A percentile compares a stretch with the other conserved stretches of the same genome.
Evolutionary conservation across 2,113 vertebrate genomes (phyloP).

Genomic region (Chaetodon trifascialis): DNA sequence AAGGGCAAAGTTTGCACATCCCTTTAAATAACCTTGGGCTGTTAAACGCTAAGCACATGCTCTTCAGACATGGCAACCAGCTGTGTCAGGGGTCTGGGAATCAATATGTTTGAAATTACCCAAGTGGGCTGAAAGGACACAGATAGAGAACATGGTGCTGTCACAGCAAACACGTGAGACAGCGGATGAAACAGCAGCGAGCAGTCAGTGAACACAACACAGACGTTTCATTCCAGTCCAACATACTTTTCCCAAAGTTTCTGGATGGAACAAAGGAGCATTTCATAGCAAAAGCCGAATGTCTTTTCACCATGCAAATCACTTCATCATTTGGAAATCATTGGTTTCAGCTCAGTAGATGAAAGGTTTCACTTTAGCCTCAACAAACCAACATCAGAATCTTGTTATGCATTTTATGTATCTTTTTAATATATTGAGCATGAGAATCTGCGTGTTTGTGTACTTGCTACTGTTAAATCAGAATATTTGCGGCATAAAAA

Average conservation of each 20-base stretch:
- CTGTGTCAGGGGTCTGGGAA: conserved; percentile 67
- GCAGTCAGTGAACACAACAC: not conserved
- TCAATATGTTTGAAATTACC: conserved; percentile 76
- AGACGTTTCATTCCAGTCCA: not conserved
- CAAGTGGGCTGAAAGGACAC: conserved; percentile 57
- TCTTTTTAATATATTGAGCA: not conserved
- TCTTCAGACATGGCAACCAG: conserved; percentile 67
- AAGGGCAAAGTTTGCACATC: conserved; percentile 82
- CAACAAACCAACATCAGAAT: not conserved
- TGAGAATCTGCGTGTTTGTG: not conserved
- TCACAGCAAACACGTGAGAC: conserved; percentile 50
- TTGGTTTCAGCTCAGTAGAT: not conserved
- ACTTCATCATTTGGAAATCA: not conserved
- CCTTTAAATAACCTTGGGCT: conserved; percentile 83
- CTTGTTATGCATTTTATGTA: not conserved
- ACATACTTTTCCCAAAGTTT: conserved; percentile 6
- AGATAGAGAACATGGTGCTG: conserved; percentile 49
- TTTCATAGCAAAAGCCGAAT: not conserved
- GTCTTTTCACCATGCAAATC: not conserved
- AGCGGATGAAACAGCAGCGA: conserved; percentile 7
- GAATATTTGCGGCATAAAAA: not conserved
- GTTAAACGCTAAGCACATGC: conserved; percentile 71
- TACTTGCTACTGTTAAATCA: not conserved
- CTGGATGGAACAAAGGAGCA: not conserved
- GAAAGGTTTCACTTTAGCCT: conserved; percentile 2